Percentiles rank a stretch among this genome's conserved stretches.
Evolutionary conservation across 1,140 invertebrate genomes (phyloP).

Genomic region (Drosophila mojavensis): DNA sequence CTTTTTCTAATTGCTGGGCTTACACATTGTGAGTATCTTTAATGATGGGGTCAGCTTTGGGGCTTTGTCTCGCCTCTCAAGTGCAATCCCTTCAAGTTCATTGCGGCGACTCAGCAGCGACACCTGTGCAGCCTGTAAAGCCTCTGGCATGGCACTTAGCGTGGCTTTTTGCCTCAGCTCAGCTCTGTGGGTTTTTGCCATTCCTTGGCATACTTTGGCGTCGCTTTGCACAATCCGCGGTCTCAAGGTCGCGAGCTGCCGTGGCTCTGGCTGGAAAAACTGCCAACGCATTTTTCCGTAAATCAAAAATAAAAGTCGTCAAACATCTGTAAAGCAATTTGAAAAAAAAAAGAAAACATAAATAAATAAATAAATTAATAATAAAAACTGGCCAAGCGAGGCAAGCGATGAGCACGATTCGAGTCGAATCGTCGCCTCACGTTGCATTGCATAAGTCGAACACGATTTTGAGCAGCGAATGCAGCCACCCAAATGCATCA

Average conservation of each 20-base stretch:
- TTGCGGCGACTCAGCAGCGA: slow-evolving; percentile 27
- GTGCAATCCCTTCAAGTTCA: slow-evolving; percentile 57
- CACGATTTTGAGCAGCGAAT: slow-evolving; percentile 31
- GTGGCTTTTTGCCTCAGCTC: background rate
- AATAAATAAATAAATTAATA: slow-evolving; percentile 5
- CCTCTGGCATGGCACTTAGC: background rate
- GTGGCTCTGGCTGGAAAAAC: background rate
- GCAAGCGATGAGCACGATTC: slow-evolving; percentile 10
- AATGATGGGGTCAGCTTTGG: background rate
- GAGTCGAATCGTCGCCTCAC: background rate
- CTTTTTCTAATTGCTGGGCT: slow-evolving; percentile 35
- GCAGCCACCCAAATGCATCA: slow-evolving; percentile 32
- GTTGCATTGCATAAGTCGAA: slow-evolving; percentile 44
- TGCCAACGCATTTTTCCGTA: slow-evolving; percentile 31
- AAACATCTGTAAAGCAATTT: slow-evolving; percentile 13
- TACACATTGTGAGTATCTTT: background rate
- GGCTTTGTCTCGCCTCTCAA: slow-evolving; percentile 11
- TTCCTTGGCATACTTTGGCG: slow-evolving; percentile 32
- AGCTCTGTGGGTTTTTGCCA: background rate
- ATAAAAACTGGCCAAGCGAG: slow-evolving; percentile 29
- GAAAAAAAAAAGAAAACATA: too few relatives aligned
- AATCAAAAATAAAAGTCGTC: slow-evolving; percentile 33
- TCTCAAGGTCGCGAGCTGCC: slow-evolving; percentile 24
- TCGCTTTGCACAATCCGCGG: slow-evolving; percentile 23
- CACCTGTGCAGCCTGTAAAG: slow-evolving; percentile 4